phyloP scores from a whole-genome alignment of 2,113 vertebrate species.

The Paracanthobrama guichenoti region DNA sequence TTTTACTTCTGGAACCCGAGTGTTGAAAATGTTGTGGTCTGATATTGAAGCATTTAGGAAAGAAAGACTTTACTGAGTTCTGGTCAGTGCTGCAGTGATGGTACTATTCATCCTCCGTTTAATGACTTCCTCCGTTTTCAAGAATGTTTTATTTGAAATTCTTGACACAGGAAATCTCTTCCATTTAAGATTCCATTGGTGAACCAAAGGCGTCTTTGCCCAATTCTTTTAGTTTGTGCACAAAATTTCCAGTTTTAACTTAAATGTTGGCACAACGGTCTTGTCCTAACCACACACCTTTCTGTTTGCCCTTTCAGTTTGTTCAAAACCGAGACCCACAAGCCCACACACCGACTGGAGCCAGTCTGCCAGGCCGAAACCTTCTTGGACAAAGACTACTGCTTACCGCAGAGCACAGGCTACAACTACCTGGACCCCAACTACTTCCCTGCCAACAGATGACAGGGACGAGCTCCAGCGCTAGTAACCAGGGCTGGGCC shows the following conservation, averaged over 20 bases:
- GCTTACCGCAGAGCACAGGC: conserved; percentile 90
- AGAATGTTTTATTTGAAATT: background rate
- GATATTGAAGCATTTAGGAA: background rate
- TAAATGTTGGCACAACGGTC: background rate
- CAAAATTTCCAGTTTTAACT: background rate
- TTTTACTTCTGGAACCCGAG: too few relatives aligned
- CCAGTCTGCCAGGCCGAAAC: conserved; percentile 89
- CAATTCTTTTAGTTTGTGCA: background rate
- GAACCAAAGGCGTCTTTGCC: background rate
- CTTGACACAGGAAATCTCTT: background rate
- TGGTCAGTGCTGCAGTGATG: too few relatives aligned
- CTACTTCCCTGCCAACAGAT: conserved; percentile 99
- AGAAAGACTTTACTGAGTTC: too few relatives aligned
- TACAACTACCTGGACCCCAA: conserved; percentile 99
- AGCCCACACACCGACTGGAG: conserved; percentile 91
- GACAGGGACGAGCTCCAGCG: conserved; percentile 78
- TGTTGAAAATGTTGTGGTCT: background rate
- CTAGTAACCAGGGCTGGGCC: conserved; percentile 66
- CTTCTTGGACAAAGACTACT: conserved; percentile 99
- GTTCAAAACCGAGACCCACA: conserved; percentile 94
- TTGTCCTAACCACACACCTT: background rate
- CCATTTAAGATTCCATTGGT: background rate
- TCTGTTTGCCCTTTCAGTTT: conserved; percentile 72
- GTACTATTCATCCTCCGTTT: background rate
- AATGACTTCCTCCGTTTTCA: background rate